Base-by-base conservation (phyloP, 2,888 invertebrate species). In the Tachina lurida region DNA sequence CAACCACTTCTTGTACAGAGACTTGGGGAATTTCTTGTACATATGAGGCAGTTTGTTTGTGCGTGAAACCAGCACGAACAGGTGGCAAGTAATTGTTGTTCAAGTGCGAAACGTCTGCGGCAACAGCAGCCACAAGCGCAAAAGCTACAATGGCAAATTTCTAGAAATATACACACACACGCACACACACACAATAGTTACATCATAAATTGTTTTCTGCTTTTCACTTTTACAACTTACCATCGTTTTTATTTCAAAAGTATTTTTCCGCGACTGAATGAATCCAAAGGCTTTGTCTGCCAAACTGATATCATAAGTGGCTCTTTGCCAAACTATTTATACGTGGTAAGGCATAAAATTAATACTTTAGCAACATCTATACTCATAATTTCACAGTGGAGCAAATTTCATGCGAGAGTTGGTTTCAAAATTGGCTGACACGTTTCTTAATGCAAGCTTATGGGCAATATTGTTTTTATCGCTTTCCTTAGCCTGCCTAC, bases 101-200 rank as follows among this genome's bases (percentile, higher is more conserved):
- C 22, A 91, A 88, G 43, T 88, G 88, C 47, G 89, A 90, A 39
- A 91, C 91, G 87, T 91, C 91, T 62, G 90, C 91, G 17, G 87
- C 80, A 17, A 83, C 90, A 10, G 83, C 49, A 73, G 88, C 88
- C 62, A 89, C 74, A 54, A 91, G 63, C 9, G 89, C 87, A 74
- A 90, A 82, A 15, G 89, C 76, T 52, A 89, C 79, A 78, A 90
- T 75, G 43, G 86, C 75, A 71, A 88, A 86, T 68, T 91, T 88
- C 91, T 91, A 74, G 1, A 71, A 71, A 31, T 12, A 13, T 13
- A 76, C 7, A 56, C 41, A 9, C 47, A 56, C 22, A 22, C 22
- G 7, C 47, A 56, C 22, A 22, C 22, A 22, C 31, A 31, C n/a
- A 43, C 13, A 12, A 45, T 9, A 1, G 31, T 31, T 31, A 31